Evolutionary conservation across 2,797 vertebrate species (phyloP).

Genomic region (Dipus sagitta): DNA sequence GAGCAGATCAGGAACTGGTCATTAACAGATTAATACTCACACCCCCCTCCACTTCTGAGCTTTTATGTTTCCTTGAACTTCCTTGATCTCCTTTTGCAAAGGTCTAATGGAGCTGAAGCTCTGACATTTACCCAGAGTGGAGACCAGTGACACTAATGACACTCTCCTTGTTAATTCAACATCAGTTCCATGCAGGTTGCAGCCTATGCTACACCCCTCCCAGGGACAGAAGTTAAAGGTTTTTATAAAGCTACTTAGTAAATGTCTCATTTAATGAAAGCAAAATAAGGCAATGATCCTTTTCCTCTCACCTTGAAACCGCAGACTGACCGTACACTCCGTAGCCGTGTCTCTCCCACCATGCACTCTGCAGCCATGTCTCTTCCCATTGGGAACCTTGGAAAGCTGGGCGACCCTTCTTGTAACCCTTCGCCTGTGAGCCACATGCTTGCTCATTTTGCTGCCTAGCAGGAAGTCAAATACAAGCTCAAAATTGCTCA

Average conservation of each 20-base stretch:
- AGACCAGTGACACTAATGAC: slow-evolving; percentile 46
- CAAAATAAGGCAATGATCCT: neutral
- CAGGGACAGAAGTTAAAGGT: neutral
- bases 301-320: slow-evolving; percentile 14
- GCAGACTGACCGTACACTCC: neutral
- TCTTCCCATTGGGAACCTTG: neutral
- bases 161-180: slow-evolving; percentile 1
- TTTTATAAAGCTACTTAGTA: slow-evolving; percentile 9
- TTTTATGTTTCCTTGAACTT: rapidly evolving
- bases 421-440: neutral
- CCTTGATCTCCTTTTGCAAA: slow-evolving; percentile 26
- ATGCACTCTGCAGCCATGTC: too few species aligned
- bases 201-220: neutral
- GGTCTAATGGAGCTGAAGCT: slow-evolving; percentile 13
- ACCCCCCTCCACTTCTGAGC: neutral
- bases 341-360: too few species aligned
- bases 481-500: neutral
- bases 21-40: rapidly evolving
- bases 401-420: neutral
- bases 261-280: slow-evolving; percentile 41
- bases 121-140: slow-evolving; percentile 49
- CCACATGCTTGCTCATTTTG: neutral
- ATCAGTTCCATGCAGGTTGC: slow-evolving; percentile 57
- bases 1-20: neutral
- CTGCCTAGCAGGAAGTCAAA: neutral